Percentiles rank a stretch among this genome's conserved stretches.
phyloP scores from a whole-genome alignment of 1,140 invertebrate species.

The Ganaspis sp. region DNA sequence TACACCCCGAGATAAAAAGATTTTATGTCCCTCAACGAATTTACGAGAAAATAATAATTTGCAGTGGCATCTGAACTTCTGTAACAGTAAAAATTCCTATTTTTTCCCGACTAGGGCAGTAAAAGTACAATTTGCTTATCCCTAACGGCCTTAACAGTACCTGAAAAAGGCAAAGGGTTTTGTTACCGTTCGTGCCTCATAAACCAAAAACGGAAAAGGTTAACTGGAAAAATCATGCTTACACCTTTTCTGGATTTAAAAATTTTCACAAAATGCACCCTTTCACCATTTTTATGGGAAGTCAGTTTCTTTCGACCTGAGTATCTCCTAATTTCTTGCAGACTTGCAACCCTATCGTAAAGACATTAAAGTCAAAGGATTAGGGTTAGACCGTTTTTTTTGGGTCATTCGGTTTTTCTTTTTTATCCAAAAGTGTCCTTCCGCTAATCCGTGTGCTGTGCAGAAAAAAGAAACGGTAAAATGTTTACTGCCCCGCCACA shows the following conservation, averaged over 20 bases:
- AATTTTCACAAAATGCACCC: conserved; percentile 19
- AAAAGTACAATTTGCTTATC: conserved; percentile 23
- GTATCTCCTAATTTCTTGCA: conserved; percentile 28
- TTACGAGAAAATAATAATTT: conserved; percentile 24
- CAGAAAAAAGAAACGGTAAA: conserved; percentile 52
- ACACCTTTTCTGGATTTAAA: conserved; percentile 54
- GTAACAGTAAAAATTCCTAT: neutral
- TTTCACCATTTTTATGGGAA: conserved; percentile 28
- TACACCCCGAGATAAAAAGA: neutral
- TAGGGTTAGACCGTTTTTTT: conserved; percentile 32
- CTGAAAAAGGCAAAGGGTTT: conserved; percentile 44
- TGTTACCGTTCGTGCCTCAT: neutral
- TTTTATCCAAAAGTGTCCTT: neutral
- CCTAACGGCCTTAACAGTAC: conserved; percentile 38
- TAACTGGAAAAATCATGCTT: conserved; percentile 28
- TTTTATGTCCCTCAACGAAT: neutral
- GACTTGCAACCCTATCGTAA: conserved; percentile 39
- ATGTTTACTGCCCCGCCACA: conserved; percentile 34
- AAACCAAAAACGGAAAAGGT: conserved; percentile 46
- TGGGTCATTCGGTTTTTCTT: conserved; percentile 16
- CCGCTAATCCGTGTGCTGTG: conserved; percentile 11
- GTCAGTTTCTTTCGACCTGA: conserved; percentile 48
- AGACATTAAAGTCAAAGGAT: conserved; percentile 46
- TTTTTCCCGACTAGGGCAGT: neutral
- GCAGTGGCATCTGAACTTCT: neutral